phyloP scores from a whole-genome alignment of 2,888 invertebrate species.

The Amblyjoppa proteus region DNA sequence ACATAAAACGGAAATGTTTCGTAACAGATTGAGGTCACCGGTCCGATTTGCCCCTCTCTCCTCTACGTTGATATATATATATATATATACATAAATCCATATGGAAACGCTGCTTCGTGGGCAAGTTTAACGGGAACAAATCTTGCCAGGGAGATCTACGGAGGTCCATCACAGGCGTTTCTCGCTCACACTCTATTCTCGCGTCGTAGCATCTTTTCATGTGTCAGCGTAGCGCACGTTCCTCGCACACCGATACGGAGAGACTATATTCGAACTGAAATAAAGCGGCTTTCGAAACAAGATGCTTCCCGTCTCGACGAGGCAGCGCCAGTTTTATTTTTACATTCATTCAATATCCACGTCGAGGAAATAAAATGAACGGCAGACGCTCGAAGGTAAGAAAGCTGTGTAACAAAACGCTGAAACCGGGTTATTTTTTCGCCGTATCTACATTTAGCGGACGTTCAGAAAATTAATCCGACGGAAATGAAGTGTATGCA shows the following conservation, averaged over 20 bases:
- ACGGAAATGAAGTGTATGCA: too few relatives aligned
- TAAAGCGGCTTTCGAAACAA: background rate
- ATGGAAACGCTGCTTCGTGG: background rate
- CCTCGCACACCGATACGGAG: background rate
- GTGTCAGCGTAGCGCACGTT: background rate
- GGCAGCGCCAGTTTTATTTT: background rate
- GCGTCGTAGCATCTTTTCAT: background rate
- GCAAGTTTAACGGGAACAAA: conserved; percentile 1
- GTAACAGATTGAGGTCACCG: background rate
- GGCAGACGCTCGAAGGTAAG: background rate
- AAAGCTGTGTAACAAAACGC: background rate
- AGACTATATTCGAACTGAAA: background rate
- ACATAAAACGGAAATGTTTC: background rate
- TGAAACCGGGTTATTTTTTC: background rate
- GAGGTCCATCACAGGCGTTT: background rate
- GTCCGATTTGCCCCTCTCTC: background rate
- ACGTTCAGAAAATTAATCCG: background rate
- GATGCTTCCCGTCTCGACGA: background rate
- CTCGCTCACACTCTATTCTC: background rate
- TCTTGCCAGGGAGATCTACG: background rate
- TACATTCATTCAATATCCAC: background rate
- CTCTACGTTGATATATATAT: background rate
- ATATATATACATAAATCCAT: background rate
- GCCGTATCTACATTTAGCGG: background rate
- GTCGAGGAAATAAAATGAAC: background rate